Conservation (phyloP, 2,113 vertebrate genomes). For the Motacilla alba region DNA sequence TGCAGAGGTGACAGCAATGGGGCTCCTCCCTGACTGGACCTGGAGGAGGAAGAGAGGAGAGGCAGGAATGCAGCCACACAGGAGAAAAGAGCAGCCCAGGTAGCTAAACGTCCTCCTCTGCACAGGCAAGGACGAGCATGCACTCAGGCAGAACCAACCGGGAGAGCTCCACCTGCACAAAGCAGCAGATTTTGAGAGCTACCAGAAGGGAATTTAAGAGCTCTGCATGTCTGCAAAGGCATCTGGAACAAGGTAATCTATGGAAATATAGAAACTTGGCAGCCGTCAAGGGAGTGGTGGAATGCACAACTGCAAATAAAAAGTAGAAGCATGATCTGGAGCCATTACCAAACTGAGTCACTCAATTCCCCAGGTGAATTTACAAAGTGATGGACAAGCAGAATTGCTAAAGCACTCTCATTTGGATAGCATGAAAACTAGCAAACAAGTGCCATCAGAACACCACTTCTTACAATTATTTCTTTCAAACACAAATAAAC, state of each 20-base stretch:
- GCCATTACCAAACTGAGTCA: constrained; percentile 36
- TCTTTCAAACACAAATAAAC: not conserved
- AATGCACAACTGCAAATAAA: constrained; percentile 16
- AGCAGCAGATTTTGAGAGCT: not conserved
- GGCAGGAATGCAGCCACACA: not conserved
- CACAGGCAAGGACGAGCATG: not conserved
- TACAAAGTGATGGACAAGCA: not conserved
- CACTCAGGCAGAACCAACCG: not conserved
- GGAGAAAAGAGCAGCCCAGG: not conserved
- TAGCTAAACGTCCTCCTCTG: not conserved
- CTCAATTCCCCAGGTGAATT: constrained; percentile 1
- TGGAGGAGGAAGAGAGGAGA: not conserved
- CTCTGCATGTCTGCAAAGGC: not conserved
- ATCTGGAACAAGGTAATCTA: not conserved
- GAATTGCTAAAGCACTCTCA: not conserved
- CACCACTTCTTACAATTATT: not conserved
- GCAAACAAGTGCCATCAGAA: not conserved
- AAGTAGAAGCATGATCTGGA: not conserved
- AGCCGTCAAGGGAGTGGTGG: not conserved
- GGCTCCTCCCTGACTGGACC: not conserved
- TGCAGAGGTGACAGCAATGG: not conserved
- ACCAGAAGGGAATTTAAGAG: not conserved
- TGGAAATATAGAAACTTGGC: not conserved
- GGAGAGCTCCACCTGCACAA: not conserved
- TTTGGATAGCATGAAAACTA: not conserved